phyloP scores from a whole-genome alignment of 2,113 vertebrate species.

The Geococcyx californianus region DNA sequence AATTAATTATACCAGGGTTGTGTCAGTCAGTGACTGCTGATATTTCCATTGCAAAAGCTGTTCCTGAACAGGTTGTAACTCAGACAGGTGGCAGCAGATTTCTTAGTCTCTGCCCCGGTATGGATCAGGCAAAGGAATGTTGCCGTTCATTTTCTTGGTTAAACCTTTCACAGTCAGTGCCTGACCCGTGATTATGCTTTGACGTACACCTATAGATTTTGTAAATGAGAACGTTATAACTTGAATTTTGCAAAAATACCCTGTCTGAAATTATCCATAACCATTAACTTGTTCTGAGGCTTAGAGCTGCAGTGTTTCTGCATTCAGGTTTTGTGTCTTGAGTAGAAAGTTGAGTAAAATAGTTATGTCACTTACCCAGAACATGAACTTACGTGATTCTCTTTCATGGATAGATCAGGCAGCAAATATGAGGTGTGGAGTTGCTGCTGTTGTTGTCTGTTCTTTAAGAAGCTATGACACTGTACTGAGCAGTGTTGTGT shows the following conservation, averaged over 20 bases:
- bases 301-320: neutral
- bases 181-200: neutral
- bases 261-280: neutral
- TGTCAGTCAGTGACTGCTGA: neutral
- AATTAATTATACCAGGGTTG: neutral
- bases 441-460: neutral
- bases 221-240: neutral
- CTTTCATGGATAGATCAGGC: neutral
- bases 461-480: neutral
- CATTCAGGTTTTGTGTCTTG: neutral
- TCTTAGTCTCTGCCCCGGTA: neutral
- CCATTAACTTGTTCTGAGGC: neutral
- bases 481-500: neutral
- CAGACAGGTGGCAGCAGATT: neutral
- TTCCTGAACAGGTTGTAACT: neutral
- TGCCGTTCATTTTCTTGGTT: neutral
- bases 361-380: neutral
- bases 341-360: neutral
- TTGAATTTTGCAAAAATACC: neutral
- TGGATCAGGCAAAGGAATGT: neutral
- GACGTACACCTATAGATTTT: neutral
- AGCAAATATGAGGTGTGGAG: neutral
- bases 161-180: neutral
- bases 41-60: neutral
- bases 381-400: neutral